Percentiles rank a stretch among this genome's conserved stretches.
These are phyloP conservation scores for Enteromius treurensis DNA, from an alignment of 2,797 vertebrate species.

Conservation along the genomic window DNA sequence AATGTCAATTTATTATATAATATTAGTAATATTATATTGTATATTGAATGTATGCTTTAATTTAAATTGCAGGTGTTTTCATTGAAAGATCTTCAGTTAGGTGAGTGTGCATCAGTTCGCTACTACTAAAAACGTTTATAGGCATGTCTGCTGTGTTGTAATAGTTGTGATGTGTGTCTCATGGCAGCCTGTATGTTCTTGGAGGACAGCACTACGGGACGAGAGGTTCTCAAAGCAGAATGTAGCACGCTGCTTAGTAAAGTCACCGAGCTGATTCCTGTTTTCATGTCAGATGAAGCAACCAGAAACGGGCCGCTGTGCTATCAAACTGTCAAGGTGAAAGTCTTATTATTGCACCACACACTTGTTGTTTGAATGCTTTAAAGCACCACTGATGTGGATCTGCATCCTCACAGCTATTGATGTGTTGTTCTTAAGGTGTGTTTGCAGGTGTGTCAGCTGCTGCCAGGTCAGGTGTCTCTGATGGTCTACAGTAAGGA, in stretches of 20 bases:
- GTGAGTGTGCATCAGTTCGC: slow-evolving; percentile 68
- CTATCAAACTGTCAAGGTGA: slow-evolving; percentile 83
- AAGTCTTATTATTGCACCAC: not conserved
- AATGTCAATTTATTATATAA: not conserved
- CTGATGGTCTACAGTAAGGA: slow-evolving; percentile 74
- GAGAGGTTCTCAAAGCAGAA: slow-evolving; percentile 73
- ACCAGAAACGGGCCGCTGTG: slow-evolving; percentile 63
- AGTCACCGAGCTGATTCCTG: slow-evolving; percentile 73
- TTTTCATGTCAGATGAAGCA: slow-evolving; percentile 71
- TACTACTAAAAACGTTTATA: not conserved
- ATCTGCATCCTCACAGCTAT: slow-evolving; percentile 39
- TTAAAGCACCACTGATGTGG: not conserved
- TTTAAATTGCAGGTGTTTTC: slow-evolving; percentile 69
- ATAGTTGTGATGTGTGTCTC: not conserved
- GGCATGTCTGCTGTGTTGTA: not conserved
- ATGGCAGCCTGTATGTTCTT: slow-evolving; percentile 78
- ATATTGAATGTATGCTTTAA: not conserved
- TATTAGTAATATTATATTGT: not conserved
- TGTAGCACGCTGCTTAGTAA: slow-evolving; percentile 71
- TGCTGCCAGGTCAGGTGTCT: slow-evolving; percentile 72
- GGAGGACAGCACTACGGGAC: slow-evolving; percentile 81
- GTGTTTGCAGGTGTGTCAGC: slow-evolving; percentile 88
- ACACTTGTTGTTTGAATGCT: not conserved
- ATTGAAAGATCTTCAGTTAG: slow-evolving; percentile 78
- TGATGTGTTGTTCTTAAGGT: slow-evolving; percentile 69